Evolutionary conservation across 2,113 vertebrate genomes (phyloP), one percentile per base, ranked within the genome.

Genomic region (Psophia crepitans): DNA sequence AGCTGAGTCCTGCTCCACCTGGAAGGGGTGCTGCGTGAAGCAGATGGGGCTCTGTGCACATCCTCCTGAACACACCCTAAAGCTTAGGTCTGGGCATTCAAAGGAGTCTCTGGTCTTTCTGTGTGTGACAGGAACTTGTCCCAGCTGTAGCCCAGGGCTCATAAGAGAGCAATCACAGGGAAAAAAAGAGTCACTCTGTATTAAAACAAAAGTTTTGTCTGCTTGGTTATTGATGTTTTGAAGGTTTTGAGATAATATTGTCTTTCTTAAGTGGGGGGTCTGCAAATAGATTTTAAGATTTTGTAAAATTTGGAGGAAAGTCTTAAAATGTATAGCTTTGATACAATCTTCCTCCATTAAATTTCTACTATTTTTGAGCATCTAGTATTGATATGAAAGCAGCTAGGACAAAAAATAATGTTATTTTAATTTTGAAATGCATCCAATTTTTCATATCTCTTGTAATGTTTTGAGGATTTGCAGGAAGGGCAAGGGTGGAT

Each of bases 31-130:
- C n/a, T 20, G 6, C 2, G 3, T 32, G 33, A 73, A 46, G 32
- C 5, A 32, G 37, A 33, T 13, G 17, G 11, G 44, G 20, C 33
- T 79, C 41, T 12, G 18, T 23, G 33, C 20, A 8, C 14, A 7
- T 1, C 0, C 24, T 60, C 26, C 48, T 56, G 14, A 64, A 37
- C 12, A 4, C 2, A 41, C 2, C 33, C 22, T 71, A 11, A 54
- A 64, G 20, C 60, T 78, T 12, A 21, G 28, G 33, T 71, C 0
- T 2, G n/a, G n/a, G 0, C 0, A 32, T 49, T 43, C 10, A 46
- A 3, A 63, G 32, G 14, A 3, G 2, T 39, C 82, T 82, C 19
- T 66, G 28, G 2, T 41, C 26, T 63, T 84, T 90, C 12, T 54
- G 5, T 54, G 6, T 4, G 0, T 35, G 41, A 32, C 6, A 65